phyloP scores from a whole-genome alignment of 2,888 invertebrate species.

The Aricia artaxerxes region DNA sequence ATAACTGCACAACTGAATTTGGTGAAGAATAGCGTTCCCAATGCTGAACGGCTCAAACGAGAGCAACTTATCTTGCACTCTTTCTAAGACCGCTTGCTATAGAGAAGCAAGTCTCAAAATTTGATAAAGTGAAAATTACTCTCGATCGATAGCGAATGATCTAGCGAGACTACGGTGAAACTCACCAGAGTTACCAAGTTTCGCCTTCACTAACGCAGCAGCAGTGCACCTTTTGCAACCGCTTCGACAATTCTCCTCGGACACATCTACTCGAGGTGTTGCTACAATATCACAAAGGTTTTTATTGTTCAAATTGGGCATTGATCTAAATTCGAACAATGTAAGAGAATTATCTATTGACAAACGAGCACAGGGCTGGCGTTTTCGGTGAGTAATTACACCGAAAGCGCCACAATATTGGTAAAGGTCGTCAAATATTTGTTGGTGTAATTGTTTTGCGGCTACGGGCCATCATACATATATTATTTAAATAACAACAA shows the following conservation, averaged over 20 bases:
- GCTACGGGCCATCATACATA: no score
- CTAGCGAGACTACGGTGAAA: conserved; percentile 48
- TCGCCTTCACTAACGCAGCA: conserved; percentile 62
- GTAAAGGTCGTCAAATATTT: conserved; percentile 24
- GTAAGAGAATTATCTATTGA: conserved; percentile 39
- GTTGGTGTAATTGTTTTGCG: neutral
- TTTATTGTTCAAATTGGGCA: conserved; percentile 30
- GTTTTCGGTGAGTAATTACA: conserved; percentile 25
- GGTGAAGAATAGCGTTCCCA: neutral
- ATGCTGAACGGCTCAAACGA: neutral
- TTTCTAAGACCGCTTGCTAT: neutral
- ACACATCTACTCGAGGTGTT: conserved; percentile 57
- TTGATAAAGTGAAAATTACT: neutral
- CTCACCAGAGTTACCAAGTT: conserved; percentile 67
- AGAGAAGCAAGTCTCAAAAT: neutral
- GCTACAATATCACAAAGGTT: conserved; percentile 49
- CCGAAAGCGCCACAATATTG: conserved; percentile 36
- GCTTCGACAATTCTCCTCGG: conserved; percentile 57
- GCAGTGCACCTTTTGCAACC: conserved; percentile 71
- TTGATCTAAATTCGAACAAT: conserved; percentile 48
- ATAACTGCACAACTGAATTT: neutral
- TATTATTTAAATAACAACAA: neutral
- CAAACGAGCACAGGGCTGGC: conserved; percentile 51
- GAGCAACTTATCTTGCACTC: neutral
- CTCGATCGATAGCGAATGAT: neutral